phyloP scores from a whole-genome alignment of 1,140 invertebrate genomes.

The Drosophila repletoides region DNA sequence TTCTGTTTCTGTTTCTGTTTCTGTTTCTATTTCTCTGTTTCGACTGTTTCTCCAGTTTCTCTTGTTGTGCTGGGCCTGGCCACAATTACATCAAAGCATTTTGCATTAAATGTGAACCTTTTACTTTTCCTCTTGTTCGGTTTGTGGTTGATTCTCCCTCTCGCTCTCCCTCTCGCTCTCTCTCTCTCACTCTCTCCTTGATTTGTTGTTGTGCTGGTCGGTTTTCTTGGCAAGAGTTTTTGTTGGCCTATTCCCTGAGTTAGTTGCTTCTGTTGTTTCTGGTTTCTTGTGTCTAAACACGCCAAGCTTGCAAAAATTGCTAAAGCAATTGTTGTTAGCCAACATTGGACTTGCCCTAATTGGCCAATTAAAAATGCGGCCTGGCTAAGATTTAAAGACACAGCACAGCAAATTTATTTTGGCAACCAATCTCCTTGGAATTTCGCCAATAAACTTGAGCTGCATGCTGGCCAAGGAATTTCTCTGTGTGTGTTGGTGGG shows the following conservation, averaged over 20 bases:
- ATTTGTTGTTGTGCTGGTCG: slow-evolving; percentile 32
- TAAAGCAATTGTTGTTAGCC: slow-evolving; percentile 53
- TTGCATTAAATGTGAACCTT: slow-evolving; percentile 73
- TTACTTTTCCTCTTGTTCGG: slow-evolving; percentile 46
- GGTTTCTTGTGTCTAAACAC: slow-evolving; percentile 71
- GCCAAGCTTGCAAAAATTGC: slow-evolving; percentile 65
- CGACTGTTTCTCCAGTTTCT: not conserved
- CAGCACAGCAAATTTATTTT: slow-evolving; percentile 6
- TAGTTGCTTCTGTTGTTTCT: not conserved
- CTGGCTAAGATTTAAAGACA: slow-evolving; percentile 38
- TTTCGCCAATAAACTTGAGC: slow-evolving; percentile 25
- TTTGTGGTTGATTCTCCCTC: slow-evolving; percentile 16
- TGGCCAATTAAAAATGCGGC: slow-evolving; percentile 75
- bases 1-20: slow-evolving; percentile 25
- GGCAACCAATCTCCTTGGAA: slow-evolving; percentile 31
- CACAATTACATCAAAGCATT: slow-evolving; percentile 80
- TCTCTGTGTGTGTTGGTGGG: not conserved
- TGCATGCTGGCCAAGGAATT: not conserved
- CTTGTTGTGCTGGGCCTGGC: slow-evolving; percentile 11
- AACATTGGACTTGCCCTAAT: slow-evolving; percentile 46
- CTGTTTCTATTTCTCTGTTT: slow-evolving; percentile 8
- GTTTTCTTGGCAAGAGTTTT: not conserved
- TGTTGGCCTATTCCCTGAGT: slow-evolving; percentile 39
- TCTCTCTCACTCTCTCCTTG: too few relatives aligned
- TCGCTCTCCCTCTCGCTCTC: too few relatives aligned